Percentiles rank a stretch among this genome's conserved stretches.
phyloP scores from a whole-genome alignment of 2,797 vertebrate species.

The Ptychobarbus kaznakovi region DNA sequence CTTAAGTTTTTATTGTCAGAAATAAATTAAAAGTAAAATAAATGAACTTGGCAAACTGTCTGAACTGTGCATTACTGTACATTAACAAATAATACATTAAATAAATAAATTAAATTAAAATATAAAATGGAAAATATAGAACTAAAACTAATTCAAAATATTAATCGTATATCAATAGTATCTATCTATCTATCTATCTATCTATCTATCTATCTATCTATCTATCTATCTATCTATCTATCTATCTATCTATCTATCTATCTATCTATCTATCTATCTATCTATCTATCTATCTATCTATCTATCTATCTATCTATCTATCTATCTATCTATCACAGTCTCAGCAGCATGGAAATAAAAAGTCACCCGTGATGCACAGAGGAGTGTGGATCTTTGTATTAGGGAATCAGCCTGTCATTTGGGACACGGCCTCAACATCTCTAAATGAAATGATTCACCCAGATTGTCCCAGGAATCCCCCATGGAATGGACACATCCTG shows the following conservation, averaged over 20 bases:
- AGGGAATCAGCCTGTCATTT: not conserved
- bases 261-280: not conserved
- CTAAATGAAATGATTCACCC: constrained; percentile 51
- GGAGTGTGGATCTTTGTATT: not conserved
- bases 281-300: too few species aligned
- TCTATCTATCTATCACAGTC: not conserved
- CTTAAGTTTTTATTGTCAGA: not conserved
- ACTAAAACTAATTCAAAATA: too few species aligned
- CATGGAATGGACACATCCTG: not conserved
- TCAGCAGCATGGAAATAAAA: not conserved
- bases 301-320: not conserved
- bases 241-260: not conserved
- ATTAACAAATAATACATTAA: too few species aligned
- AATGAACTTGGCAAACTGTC: too few species aligned
- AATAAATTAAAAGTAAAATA: not conserved
- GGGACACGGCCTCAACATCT: constrained; percentile 31
- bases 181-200: not conserved
- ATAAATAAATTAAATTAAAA: too few species aligned
- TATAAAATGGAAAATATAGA: too few species aligned
- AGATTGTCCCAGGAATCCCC: constrained; percentile 42
- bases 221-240: not conserved
- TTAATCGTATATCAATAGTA: too few species aligned
- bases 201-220: not conserved
- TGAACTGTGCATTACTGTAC: not conserved
- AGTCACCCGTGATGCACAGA: not conserved